Base-by-base conservation (phyloP, 2,113 vertebrate genomes). In the Grus americana region DNA sequence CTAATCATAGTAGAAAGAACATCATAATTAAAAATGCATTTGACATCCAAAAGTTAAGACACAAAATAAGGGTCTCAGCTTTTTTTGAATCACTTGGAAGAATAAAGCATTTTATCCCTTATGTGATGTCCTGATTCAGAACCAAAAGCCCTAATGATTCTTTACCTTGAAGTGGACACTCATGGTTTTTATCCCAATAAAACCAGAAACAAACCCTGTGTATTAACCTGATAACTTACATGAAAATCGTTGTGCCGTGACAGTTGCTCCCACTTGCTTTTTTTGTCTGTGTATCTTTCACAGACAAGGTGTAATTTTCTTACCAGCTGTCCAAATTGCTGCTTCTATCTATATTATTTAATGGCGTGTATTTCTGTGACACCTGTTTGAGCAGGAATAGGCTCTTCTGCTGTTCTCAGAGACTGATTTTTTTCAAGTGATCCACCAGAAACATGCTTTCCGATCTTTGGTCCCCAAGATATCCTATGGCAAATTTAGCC, bases 11-110 rank as follows among this genome's bases (percentile, higher is more conserved):
- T 11, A 87, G 62, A 93, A 92, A 40, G 73, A 85, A 79, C 66
- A 84, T 81, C 44, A 32, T 76, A 92, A 92, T 93, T 96, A 93
- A 96, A 94, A 90, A 91, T 85, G 32, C 29, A 62, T 93, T 91
- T 90, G 91, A 76, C 66, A 72, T 76, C 20, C 46, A 76, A 65
- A 91, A 61, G 20, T 67, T 79, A 74, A 96, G 57, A 71, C 18
- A 46, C 9, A 11, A 50, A 92, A 6, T 79, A 61, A 88, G 38
- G 8, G 82, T 75, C 27, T 79, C 66, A 34, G 42, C 3, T 6
- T 40, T 62, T 74, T 80, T 75, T n/a, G 2, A 49, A 59, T 68
- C 46, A 44, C 34, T 68, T 94, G 52, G 30, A 93, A 79, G 34
- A 57, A 79, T 72, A 80, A 92, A 67, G 2, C 3, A 6, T 68